These are phyloP conservation scores for Ylistrum balloti DNA, from an alignment of 1,140 invertebrate genomes.

Conservation along the genomic window DNA sequence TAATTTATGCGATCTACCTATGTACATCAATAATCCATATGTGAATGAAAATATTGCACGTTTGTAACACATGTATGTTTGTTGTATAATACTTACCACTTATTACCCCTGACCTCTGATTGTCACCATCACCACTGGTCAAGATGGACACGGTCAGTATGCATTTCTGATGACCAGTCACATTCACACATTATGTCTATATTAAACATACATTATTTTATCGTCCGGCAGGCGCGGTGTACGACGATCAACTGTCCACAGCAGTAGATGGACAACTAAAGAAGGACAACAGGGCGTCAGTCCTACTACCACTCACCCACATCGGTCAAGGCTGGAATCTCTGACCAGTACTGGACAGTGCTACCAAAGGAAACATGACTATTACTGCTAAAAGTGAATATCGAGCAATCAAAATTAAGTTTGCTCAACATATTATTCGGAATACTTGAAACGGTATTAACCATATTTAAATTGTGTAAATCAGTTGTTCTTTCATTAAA, in stretches of 20 bases:
- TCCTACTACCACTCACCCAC: background rate
- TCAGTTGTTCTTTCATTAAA: no score
- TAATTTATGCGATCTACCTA: no score
- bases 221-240: background rate
- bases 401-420: no score
- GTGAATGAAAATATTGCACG: no score
- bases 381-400: no score
- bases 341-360: background rate
- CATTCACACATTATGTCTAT: background rate
- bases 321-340: background rate
- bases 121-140: background rate
- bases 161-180: constrained; percentile 20
- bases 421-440: no score
- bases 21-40: no score
- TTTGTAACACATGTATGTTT: background rate
- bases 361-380: no score
- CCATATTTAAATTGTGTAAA: no score
- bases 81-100: background rate
- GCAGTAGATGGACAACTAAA: background rate
- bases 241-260: constrained; percentile 11
- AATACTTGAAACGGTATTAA: no score
- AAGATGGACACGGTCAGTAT: constrained; percentile 16
- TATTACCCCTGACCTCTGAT: background rate
- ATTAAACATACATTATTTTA: constrained; percentile 6
- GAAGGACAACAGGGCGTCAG: background rate